Percentiles rank a stretch among this genome's conserved stretches.
Evolutionary conservation across 2,797 vertebrate genomes (phyloP).

Genomic region (Sciaenops ocellatus): DNA sequence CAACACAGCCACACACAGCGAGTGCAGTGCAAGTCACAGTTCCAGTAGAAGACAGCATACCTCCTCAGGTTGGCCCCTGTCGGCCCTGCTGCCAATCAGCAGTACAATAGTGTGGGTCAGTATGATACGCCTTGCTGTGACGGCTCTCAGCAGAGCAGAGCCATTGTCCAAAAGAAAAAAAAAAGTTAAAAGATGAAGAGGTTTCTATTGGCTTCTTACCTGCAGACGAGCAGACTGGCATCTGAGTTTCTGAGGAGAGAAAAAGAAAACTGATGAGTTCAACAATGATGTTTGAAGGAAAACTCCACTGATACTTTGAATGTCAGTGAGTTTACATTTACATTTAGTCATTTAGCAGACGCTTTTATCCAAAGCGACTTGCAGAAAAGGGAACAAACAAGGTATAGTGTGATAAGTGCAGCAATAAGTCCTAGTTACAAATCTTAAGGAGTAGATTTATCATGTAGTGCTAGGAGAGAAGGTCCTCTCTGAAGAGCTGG

Average conservation of each 20-base stretch:
- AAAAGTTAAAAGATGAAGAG: not conserved
- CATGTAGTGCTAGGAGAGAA: too few species aligned
- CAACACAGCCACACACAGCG: not conserved
- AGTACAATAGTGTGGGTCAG: not conserved
- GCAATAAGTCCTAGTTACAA: too few species aligned
- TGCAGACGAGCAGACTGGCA: constrained; percentile 40
- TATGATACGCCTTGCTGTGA: not conserved
- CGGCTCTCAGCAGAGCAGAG: not conserved
- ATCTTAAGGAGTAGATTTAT: too few species aligned
- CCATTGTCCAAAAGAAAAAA: not conserved
- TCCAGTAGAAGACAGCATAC: not conserved
- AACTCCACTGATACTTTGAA: not conserved
- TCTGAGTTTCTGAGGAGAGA: constrained; percentile 69
- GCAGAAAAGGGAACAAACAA: too few species aligned
- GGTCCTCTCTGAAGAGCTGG: too few species aligned
- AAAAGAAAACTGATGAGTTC: not conserved
- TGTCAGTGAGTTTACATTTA: too few species aligned
- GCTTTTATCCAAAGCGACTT: too few species aligned
- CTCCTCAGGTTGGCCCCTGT: not conserved
- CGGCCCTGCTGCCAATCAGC: not conserved
- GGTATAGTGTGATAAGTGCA: too few species aligned
- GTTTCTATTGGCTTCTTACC: constrained; percentile 55
- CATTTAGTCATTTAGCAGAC: too few species aligned
- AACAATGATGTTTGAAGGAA: not conserved
- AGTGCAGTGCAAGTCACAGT: not conserved